Percentiles rank a stretch among this genome's conserved stretches.
These are phyloP conservation scores for Steinernema khuongi DNA, from an alignment of 1,140 invertebrate species.

Conservation along the genomic window DNA sequence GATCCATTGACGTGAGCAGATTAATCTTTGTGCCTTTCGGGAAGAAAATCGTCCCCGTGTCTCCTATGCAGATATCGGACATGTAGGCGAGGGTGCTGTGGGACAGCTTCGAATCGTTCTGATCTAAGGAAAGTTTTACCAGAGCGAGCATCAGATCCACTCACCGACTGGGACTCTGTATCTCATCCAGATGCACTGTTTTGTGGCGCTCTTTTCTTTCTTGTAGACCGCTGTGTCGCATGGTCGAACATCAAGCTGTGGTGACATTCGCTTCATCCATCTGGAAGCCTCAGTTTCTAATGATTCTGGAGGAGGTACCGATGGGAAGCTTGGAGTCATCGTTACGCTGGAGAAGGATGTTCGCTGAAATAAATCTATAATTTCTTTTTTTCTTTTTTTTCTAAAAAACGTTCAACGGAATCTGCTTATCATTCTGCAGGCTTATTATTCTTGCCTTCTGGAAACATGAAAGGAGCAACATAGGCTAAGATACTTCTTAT, in stretches of 20 bases:
- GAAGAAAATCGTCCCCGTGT: neutral
- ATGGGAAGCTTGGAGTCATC: too few relatives aligned
- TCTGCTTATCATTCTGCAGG: too few relatives aligned
- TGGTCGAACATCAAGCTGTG: constrained; percentile 25
- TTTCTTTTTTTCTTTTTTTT: too few relatives aligned
- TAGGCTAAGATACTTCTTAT: too few relatives aligned
- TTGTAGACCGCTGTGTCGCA: constrained; percentile 20
- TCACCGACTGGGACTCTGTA: constrained; percentile 32
- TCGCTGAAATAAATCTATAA: too few relatives aligned
- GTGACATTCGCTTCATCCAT: constrained; percentile 30
- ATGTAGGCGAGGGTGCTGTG: constrained; percentile 28
- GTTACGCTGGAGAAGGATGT: constrained; percentile 29
- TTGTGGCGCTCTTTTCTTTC: constrained; percentile 22
- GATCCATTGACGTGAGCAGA: too few relatives aligned
- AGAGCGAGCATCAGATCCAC: constrained; percentile 1
- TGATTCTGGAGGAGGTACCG: too few relatives aligned
- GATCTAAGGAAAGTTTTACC: constrained; percentile 12
- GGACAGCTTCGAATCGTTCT: constrained; percentile 23
- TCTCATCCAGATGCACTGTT: constrained; percentile 29
- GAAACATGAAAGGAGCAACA: too few relatives aligned
- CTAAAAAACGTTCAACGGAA: too few relatives aligned
- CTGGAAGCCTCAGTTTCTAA: too few relatives aligned
- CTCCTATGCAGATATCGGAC: neutral
- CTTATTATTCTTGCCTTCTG: too few relatives aligned
- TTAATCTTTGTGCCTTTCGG: too few relatives aligned